phyloP scores from a whole-genome alignment of 2,797 vertebrate genomes.

The Falco columbarius region DNA sequence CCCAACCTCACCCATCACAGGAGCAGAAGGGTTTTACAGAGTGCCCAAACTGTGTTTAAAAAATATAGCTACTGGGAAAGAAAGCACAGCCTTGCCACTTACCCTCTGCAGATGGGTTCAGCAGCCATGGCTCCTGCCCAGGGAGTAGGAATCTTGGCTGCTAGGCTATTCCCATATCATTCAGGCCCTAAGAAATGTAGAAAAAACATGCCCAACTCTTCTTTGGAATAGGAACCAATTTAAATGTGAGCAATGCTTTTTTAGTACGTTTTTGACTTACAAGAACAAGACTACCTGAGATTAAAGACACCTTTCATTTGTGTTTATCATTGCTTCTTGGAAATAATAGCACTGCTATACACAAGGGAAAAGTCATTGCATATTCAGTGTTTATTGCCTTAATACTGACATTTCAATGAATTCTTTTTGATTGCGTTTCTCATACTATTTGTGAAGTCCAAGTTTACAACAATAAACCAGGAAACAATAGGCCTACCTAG shows the following conservation, averaged over 20 bases:
- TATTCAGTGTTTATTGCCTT: neutral
- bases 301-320: neutral
- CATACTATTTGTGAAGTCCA: neutral
- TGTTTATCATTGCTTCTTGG: neutral
- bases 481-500: neutral
- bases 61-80: neutral
- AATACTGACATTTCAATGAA: neutral
- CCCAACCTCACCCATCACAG: neutral
- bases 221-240: neutral
- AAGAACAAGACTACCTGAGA: neutral
- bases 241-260: neutral
- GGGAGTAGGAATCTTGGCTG: neutral
- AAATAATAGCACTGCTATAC: neutral
- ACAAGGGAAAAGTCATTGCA: neutral
- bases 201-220: neutral
- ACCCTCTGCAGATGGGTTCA: neutral
- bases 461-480: neutral
- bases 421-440: neutral
- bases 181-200: neutral
- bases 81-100: neutral
- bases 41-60: neutral
- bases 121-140: neutral
- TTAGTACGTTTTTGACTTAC: neutral
- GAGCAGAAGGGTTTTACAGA: neutral
- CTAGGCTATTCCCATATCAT: neutral